These are phyloP conservation scores for Spisula subtruncata DNA, from an alignment of 2,888 invertebrate genomes.

Conservation along the genomic window DNA sequence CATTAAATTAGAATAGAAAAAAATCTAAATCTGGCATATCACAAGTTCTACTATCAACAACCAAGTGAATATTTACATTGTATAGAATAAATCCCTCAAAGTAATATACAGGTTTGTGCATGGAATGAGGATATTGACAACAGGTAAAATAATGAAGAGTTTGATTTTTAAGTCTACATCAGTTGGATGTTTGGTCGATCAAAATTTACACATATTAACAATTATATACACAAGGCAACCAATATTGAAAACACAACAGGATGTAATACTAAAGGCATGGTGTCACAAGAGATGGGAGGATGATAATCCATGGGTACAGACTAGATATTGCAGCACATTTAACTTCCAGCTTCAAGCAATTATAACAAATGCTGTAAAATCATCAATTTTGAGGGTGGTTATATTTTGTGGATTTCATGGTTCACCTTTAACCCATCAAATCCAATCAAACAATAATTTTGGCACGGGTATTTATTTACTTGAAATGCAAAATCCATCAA, in stretches of 20 bases:
- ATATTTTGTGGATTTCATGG: too few relatives aligned
- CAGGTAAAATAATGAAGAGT: slow-evolving; percentile 25
- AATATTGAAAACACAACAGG: slow-evolving; percentile 33
- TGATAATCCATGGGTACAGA: slow-evolving; percentile 32
- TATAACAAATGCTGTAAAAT: too few relatives aligned
- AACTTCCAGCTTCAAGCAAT: neutral
- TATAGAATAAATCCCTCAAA: slow-evolving; percentile 34
- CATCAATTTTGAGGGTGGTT: too few relatives aligned
- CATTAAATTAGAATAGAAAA: slow-evolving; percentile 31
- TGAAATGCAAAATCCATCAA: too few relatives aligned
- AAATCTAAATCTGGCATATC: slow-evolving; percentile 37
- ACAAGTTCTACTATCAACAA: slow-evolving; percentile 39
- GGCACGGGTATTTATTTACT: too few relatives aligned
- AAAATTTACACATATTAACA: slow-evolving; percentile 51
- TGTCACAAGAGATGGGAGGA: slow-evolving; percentile 37
- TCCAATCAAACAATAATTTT: too few relatives aligned
- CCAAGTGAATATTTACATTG: slow-evolving; percentile 47
- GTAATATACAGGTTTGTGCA: slow-evolving; percentile 42
- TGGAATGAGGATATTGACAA: slow-evolving; percentile 51
- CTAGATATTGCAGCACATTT: slow-evolving; percentile 53
- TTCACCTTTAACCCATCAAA: too few relatives aligned
- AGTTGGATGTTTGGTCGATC: slow-evolving; percentile 61
- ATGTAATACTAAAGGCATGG: slow-evolving; percentile 54
- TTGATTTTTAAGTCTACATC: slow-evolving; percentile 42
- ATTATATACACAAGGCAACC: slow-evolving; percentile 66